phyloP scores from a whole-genome alignment of 2,888 invertebrate species.

The Drosophila neutralis region DNA sequence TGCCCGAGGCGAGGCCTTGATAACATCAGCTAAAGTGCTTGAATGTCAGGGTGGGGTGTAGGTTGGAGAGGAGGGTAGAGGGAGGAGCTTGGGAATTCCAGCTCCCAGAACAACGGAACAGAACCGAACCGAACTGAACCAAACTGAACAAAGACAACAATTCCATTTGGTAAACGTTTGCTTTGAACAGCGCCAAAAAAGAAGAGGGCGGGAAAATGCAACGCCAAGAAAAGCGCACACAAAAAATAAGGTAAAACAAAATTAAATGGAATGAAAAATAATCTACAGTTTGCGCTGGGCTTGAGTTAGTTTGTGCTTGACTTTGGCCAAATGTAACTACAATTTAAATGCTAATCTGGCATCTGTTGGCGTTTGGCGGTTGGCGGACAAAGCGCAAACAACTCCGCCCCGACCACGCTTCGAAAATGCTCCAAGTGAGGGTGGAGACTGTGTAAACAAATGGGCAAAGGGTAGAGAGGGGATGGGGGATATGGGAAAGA shows the following conservation, averaged over 20 bases:
- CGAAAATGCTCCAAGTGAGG: conserved; percentile 41
- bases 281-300: conserved; percentile 57
- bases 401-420: conserved; percentile 57
- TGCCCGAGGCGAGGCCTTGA: conserved; percentile 67
- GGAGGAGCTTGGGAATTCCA: conserved; percentile 24
- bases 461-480: neutral
- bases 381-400: conserved; percentile 66
- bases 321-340: conserved; percentile 77
- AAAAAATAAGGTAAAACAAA: conserved; percentile 29
- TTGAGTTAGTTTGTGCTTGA: conserved; percentile 52
- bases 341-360: conserved; percentile 80
- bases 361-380: conserved; percentile 68
- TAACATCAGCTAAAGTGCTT: conserved; percentile 62
- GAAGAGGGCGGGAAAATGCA: conserved; percentile 55
- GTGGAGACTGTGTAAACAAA: conserved; percentile 27
- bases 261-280: conserved; percentile 70
- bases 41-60: conserved; percentile 23
- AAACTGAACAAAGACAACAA: conserved; percentile 73
- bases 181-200: conserved; percentile 34
- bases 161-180: conserved; percentile 77
- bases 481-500: neutral
- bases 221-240: conserved; percentile 47
- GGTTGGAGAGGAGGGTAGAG: neutral
- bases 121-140: conserved; percentile 12
- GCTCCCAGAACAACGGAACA: conserved; percentile 56